Evolutionary conservation across 2,797 vertebrate genomes (phyloP), one percentile per base, ranked within the genome.

Genomic region (Cirrhinus mrigala): DNA sequence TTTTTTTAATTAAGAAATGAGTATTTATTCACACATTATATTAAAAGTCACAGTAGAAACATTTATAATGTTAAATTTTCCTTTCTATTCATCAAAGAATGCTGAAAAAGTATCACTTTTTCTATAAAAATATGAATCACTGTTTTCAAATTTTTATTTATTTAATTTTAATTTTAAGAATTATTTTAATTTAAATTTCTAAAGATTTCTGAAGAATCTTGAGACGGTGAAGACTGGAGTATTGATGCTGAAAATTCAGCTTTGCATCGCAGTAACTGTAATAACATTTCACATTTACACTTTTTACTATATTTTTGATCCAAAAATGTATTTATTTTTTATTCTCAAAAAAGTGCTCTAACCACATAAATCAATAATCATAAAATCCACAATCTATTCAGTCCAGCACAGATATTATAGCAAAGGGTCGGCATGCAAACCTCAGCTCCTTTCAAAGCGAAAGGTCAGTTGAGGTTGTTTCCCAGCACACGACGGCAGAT

Each of bases 381-480:
- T 18, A 37, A n/a, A 48, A 33, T 44, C 73, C 29, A 7, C 50
- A 48, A 73, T 54, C 6, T 50, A 37, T 83, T 54, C 5, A 54
- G 27, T 29, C 22, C 29, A 66, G 22, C 58, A 14, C 46, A 83
- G 60, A 54, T 60, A 60, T 60, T 24, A 37, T 54, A 64, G 77
- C 60, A 66, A 64, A 14, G 29, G 56, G 60, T 54, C 7, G 4
- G 46, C 60, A 83, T 24, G 9, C 46, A 20, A 76, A 66, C 60
- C 46, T 85, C 16, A 29, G 62, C 46, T 80, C 5, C 40, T 76
- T 70, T 58, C 54, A 83, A 68, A 58, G 58, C 50, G 78, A 81
- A 54, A 81, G 83, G 60, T 68, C 75, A 74, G 16, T 11, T 20
- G 37, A 79, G 16, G 37, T 87, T 74, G 70, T 78, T 68, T 56